Percentiles rank a stretch among this genome's conserved stretches.
phyloP scores from a whole-genome alignment of 2,888 invertebrate genomes.

The Lochmaea capreae region DNA sequence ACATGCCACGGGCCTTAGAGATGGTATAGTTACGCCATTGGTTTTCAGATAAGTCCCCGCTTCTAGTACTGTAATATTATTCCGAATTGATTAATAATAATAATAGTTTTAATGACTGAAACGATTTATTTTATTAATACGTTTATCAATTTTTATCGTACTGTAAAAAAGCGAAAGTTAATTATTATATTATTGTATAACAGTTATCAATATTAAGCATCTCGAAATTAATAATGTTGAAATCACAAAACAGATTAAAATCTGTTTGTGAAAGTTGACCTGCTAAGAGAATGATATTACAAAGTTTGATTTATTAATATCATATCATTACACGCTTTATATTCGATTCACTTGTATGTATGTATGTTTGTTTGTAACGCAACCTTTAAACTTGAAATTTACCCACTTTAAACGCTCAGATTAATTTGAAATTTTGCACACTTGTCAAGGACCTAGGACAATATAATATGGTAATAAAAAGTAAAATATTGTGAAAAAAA shows the following conservation, averaged over 20 bases:
- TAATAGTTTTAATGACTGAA: background rate
- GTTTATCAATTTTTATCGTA: background rate
- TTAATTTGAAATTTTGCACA: no score
- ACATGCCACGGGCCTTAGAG: no score
- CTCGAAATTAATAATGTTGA: background rate
- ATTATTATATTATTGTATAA: background rate
- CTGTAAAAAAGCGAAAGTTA: background rate
- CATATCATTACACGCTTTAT: no score
- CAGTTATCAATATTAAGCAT: conserved; percentile 1
- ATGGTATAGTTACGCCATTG: no score
- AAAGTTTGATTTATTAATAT: background rate
- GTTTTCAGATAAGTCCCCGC: no score
- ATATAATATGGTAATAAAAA: no score
- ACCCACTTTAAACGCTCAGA: no score
- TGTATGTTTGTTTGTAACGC: no score
- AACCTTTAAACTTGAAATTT: no score
- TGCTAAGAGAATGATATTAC: background rate
- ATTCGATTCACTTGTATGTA: no score
- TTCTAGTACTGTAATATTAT: background rate
- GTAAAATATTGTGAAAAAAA: no score
- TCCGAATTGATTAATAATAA: background rate
- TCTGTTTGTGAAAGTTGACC: background rate
- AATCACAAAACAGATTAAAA: background rate
- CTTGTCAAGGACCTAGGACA: no score
- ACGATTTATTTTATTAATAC: background rate